Conservation (phyloP, 2,113 vertebrate genomes). For the Actenoides lindsayi region DNA sequence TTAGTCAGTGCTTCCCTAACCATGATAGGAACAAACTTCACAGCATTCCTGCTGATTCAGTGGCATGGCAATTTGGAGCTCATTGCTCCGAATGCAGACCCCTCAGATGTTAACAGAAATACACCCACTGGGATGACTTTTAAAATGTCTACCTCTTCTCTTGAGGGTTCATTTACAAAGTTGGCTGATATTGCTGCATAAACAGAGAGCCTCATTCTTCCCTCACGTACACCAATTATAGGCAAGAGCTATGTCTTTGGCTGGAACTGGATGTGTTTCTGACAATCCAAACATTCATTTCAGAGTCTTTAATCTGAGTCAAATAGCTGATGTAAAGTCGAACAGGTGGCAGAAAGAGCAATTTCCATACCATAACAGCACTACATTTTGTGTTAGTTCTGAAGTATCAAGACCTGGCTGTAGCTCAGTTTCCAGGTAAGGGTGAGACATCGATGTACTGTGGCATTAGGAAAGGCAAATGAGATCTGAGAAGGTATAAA, state of each 20-base stretch:
- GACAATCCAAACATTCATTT: not conserved
- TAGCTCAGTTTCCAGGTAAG: not conserved
- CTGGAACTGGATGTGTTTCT: not conserved
- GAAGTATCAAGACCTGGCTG: not conserved
- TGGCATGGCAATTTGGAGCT: not conserved
- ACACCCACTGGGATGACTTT: not conserved
- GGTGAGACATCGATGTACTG: not conserved
- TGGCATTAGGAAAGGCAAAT: not conserved
- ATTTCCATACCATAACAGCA: not conserved
- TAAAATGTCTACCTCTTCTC: not conserved
- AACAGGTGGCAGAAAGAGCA: not conserved
- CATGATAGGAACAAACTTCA: not conserved
- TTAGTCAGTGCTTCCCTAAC: conserved; percentile 30
- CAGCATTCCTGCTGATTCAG: not conserved
- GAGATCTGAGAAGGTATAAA: not conserved
- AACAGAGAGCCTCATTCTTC: not conserved
- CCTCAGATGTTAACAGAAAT: not conserved
- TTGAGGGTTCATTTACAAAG: not conserved
- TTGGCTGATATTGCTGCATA: not conserved
- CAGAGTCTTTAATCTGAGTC: not conserved
- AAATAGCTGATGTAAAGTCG: not conserved
- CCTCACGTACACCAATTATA: not conserved
- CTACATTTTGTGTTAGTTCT: not conserved
- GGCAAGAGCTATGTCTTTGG: not conserved
- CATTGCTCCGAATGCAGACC: not conserved